These are phyloP conservation scores for Lontra canadensis DNA, from an alignment of 2,113 vertebrate genomes.

Conservation along the genomic window DNA sequence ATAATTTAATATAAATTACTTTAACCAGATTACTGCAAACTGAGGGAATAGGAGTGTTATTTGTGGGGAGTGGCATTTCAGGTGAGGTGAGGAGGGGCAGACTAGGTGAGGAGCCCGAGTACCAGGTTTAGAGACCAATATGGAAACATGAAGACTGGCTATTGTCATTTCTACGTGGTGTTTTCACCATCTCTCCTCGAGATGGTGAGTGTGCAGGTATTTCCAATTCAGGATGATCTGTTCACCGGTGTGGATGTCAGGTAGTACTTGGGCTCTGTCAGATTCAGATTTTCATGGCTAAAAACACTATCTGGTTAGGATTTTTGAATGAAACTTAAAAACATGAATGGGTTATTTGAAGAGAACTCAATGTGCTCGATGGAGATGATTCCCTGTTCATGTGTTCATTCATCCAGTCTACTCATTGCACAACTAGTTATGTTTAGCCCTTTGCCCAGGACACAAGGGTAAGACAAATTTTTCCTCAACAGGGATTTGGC, in stretches of 20 bases:
- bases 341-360: not conserved
- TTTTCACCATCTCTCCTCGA: not conserved
- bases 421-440: not conserved
- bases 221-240: not conserved
- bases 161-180: not conserved
- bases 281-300: not conserved
- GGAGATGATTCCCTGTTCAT: not conserved
- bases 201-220: not conserved
- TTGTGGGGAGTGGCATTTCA: not conserved
- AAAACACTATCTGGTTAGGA: not conserved
- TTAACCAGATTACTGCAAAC: not conserved
- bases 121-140: not conserved
- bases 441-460: not conserved
- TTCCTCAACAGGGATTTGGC: not conserved
- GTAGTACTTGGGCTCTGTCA: not conserved
- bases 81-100: not conserved
- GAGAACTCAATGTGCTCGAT: not conserved
- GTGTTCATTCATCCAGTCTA: not conserved
- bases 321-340: not conserved
- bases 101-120: not conserved
- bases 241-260: not conserved
- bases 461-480: not conserved
- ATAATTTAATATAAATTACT: constrained; percentile 18
- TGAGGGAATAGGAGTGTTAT: not conserved
- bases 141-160: not conserved